Evolutionary conservation across 2,888 invertebrate genomes (phyloP).

Genomic region (Chymomyza procnemis): DNA sequence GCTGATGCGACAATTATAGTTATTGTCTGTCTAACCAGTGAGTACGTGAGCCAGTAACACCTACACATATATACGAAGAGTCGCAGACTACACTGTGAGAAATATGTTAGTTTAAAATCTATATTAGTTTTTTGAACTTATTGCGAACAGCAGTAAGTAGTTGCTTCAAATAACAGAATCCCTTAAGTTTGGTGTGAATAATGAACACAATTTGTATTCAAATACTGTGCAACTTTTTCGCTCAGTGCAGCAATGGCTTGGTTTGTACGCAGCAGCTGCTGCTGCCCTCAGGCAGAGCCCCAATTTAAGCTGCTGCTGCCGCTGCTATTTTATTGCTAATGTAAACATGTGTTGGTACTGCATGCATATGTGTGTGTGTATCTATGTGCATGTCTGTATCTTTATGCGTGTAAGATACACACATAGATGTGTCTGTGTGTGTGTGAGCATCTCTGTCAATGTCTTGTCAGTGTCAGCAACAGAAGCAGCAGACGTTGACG

Average conservation of each 20-base stretch:
- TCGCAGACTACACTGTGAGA: not conserved
- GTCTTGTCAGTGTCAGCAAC: not conserved
- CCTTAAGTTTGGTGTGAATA: too few species aligned
- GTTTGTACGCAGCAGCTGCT: constrained; percentile 20
- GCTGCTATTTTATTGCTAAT: constrained; percentile 65
- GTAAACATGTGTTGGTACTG: constrained; percentile 48
- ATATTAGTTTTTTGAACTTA: too few species aligned
- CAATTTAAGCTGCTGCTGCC: too few species aligned
- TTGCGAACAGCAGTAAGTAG: too few species aligned
- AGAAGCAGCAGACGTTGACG: constrained; percentile 39
- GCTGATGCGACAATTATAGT: constrained; percentile 71
- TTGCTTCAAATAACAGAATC: too few species aligned
- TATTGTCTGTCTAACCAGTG: constrained; percentile 61
- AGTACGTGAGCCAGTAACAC: constrained; percentile 52
- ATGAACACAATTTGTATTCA: too few species aligned
- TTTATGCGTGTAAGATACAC: too few species aligned
- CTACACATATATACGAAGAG: constrained; percentile 7
- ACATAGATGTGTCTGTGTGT: not conserved
- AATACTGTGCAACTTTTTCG: too few species aligned
- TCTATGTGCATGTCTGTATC: not conserved
- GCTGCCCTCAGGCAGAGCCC: constrained; percentile 21
- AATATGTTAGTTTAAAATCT: too few species aligned
- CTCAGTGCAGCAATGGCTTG: not conserved
- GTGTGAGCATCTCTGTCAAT: not conserved
- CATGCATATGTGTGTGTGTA: not conserved